A percentile compares a stretch with the other conserved stretches of the same genome.
Evolutionary conservation across 2,113 vertebrate species (phyloP).

Genomic region (Eulemur rufifrons): DNA sequence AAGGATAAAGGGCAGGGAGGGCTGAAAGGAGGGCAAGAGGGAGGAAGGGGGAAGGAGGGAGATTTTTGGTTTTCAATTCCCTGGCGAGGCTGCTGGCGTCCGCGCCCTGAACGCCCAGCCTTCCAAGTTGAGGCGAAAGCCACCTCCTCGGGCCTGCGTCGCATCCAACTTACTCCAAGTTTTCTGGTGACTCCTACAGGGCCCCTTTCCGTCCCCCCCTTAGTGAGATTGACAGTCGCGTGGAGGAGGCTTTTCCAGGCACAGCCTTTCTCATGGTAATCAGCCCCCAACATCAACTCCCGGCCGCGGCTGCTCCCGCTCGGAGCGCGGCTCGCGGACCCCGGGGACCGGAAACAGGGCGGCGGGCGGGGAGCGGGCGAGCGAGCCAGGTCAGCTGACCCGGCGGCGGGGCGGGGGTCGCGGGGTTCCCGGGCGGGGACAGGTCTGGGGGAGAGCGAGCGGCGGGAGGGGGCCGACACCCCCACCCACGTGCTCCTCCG

Average conservation of each 20-base stretch:
- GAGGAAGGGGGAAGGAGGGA: constrained; percentile 8
- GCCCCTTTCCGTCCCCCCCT: not conserved
- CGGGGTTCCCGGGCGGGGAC: constrained; percentile 40
- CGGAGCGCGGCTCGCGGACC: constrained; percentile 61
- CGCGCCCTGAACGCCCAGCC: constrained; percentile 43
- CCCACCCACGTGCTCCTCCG: constrained; percentile 28
- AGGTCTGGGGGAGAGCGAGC: not conserved
- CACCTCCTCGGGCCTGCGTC: constrained; percentile 71
- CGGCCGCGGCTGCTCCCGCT: constrained; percentile 45
- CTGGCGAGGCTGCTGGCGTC: constrained; percentile 56
- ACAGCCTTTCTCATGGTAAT: constrained; percentile 67
- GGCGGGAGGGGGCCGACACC: not conserved
- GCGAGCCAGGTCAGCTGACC: constrained; percentile 67
- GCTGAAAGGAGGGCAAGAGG: constrained; percentile 37
- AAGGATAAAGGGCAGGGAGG: constrained; percentile 63
- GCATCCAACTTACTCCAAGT: constrained; percentile 75
- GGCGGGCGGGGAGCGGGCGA: constrained; percentile 29
- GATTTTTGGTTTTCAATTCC: constrained; percentile 29
- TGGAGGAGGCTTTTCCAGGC: constrained; percentile 51
- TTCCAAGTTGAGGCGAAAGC: constrained; percentile 68
- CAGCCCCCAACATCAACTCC: constrained; percentile 59
- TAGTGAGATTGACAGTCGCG: constrained; percentile 67
- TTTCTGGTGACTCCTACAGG: constrained; percentile 72
- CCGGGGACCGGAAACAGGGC: constrained; percentile 77
- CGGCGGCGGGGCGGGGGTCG: constrained; percentile 66